Percentiles rank a stretch among this genome's conserved stretches.
phyloP scores from a whole-genome alignment of 1,140 invertebrate genomes.

The Brachionus sp. region DNA sequence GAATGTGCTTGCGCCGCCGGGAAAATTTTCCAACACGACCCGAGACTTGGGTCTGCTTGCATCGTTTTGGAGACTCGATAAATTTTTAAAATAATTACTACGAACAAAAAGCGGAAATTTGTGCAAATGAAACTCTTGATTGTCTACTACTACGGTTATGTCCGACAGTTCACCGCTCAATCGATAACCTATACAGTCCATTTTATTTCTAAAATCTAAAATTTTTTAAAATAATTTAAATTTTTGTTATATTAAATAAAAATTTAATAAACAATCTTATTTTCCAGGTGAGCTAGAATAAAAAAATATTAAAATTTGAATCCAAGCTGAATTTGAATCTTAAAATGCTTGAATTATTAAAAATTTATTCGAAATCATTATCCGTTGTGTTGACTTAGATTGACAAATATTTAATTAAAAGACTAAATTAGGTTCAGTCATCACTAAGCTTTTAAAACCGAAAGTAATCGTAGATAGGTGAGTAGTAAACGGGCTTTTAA shows the following conservation, averaged over 20 bases:
- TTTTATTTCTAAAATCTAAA: constrained; percentile 7
- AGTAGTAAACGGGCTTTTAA: background rate
- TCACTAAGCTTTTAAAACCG: background rate
- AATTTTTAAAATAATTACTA: constrained; percentile 46
- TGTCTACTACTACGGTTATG: constrained; percentile 41
- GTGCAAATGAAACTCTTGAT: constrained; percentile 46
- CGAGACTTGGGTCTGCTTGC: background rate
- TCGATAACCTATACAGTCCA: constrained; percentile 44
- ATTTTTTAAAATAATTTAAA: background rate
- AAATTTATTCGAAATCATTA: constrained; percentile 10
- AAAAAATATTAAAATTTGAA: background rate
- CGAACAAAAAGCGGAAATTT: constrained; percentile 46
- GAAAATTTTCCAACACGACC: constrained; percentile 44
- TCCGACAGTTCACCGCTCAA: constrained; percentile 44
- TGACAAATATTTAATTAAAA: constrained; percentile 12
- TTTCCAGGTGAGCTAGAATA: background rate
- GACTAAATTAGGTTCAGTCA: background rate
- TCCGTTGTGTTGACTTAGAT: background rate
- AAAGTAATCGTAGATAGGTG: background rate
- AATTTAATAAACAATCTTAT: background rate
- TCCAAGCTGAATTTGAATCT: background rate
- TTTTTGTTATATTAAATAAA: background rate
- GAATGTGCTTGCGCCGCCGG: constrained; percentile 37
- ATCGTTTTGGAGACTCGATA: background rate
- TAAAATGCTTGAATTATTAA: background rate